Evolutionary conservation across 2,888 invertebrate genomes (phyloP).

Genomic region (Deilephila elpenor): DNA sequence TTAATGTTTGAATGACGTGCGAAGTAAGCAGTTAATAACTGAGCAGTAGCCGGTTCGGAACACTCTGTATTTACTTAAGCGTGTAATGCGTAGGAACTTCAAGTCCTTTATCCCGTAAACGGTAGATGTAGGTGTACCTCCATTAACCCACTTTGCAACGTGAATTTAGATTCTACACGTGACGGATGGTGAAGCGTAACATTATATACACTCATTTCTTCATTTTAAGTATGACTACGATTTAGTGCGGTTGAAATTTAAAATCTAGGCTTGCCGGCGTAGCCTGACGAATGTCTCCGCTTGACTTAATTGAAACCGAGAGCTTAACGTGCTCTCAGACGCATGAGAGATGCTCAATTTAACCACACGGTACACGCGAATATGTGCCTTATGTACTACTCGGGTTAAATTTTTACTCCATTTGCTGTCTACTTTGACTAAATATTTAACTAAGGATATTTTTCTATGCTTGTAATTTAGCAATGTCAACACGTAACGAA

Average conservation of each 20-base stretch:
- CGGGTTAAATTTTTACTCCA: no score
- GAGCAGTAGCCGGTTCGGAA: neutral
- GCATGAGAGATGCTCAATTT: neutral
- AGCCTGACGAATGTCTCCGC: conserved; percentile 12
- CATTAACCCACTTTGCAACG: conserved; percentile 20
- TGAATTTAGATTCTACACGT: conserved; percentile 19
- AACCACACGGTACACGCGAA: neutral
- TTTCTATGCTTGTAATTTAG: no score
- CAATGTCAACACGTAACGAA: no score
- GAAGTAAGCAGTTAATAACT: conserved; percentile 20
- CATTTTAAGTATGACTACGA: conserved; percentile 15
- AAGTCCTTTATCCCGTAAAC: conserved; percentile 21
- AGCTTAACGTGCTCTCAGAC: conserved; percentile 29
- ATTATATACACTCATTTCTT: conserved; percentile 1
- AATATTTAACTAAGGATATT: no score
- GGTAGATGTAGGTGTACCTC: conserved; percentile 14
- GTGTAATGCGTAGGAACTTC: conserved; percentile 20
- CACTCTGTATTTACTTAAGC: conserved; percentile 25
- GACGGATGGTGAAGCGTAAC: conserved; percentile 15
- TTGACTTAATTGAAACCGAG: conserved; percentile 26
- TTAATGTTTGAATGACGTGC: conserved; percentile 32
- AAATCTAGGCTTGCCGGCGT: conserved; percentile 7
- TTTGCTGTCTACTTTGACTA: no score
- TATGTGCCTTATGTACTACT: no score
- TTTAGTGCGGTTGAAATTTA: conserved; percentile 5